phyloP scores from a whole-genome alignment of 2,113 vertebrate genomes.

The Hemiscyllium ocellatum region DNA sequence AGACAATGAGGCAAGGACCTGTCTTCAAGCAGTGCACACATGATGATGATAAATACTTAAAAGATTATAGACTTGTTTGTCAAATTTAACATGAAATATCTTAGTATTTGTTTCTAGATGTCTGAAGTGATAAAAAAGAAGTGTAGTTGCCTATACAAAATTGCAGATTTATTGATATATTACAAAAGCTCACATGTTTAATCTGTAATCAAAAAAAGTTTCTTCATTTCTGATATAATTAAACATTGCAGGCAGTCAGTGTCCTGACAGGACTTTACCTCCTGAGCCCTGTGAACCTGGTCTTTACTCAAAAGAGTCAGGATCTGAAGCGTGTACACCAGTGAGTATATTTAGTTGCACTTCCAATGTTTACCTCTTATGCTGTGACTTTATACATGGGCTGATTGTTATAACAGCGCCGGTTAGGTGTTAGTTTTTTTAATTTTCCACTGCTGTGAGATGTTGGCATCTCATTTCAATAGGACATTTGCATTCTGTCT shows the following conservation, averaged over 20 bases:
- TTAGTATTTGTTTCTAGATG: background rate
- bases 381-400: background rate
- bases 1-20: too few relatives aligned
- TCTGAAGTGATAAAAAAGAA: background rate
- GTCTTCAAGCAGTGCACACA: too few relatives aligned
- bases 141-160: background rate
- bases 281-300: slow-evolving; percentile 13
- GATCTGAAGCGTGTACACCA: slow-evolving; percentile 2
- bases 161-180: background rate
- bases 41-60: background rate
- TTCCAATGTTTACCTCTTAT: background rate
- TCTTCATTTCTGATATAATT: background rate
- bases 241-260: background rate
- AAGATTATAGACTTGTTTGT: background rate
- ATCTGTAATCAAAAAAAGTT: background rate
- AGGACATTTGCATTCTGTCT: background rate
- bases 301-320: background rate
- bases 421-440: background rate
- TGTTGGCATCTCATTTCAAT: background rate
- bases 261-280: background rate
- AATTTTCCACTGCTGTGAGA: background rate
- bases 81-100: background rate
- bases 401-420: background rate
- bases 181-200: background rate
- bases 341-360: background rate